A percentile compares a stretch with the other conserved stretches of the same genome.
Evolutionary conservation across 37 sponge, comb jelly and placozoan genomes (phyloP).

Genomic region (Agelas oroides): DNA sequence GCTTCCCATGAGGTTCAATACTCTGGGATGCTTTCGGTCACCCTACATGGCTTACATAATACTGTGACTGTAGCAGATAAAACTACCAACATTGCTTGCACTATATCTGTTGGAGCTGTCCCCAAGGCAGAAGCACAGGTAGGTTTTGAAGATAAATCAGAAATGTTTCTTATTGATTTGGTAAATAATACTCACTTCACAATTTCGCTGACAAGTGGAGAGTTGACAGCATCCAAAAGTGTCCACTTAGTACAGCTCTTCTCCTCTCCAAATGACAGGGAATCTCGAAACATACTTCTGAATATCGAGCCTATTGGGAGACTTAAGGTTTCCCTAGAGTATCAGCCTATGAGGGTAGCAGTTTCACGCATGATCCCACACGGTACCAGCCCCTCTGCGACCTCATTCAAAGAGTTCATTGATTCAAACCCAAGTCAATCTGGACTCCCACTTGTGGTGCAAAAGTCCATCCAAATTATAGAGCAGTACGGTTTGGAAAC

Average conservation of each 20-base stretch:
- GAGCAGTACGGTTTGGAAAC: conserved; percentile 14
- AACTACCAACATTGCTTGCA: too few species aligned
- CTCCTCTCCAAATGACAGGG: not conserved
- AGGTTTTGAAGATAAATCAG: too few species aligned
- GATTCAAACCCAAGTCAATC: not conserved
- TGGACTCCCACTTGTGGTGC: conserved; percentile 3
- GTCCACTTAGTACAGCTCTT: not conserved
- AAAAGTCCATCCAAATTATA: conserved; percentile 2
- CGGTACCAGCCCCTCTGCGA: not conserved
- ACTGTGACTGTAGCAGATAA: too few species aligned
- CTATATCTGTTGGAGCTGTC: too few species aligned
- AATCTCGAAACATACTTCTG: too few species aligned
- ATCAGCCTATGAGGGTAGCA: not conserved
- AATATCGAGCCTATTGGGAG: not conserved
- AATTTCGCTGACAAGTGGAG: not conserved
- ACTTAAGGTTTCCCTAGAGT: not conserved
- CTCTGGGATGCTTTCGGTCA: too few species aligned
- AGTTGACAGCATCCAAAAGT: not conserved
- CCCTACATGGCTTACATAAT: too few species aligned
- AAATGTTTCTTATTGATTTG: not conserved
- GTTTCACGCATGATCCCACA: not conserved
- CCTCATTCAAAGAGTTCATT: conserved; percentile 3
- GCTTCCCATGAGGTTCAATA: too few species aligned
- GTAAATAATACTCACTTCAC: not conserved
- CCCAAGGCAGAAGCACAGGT: too few species aligned